Conservation (phyloP, 2,888 invertebrate genomes). For the Onthophagus sagittarius region DNA sequence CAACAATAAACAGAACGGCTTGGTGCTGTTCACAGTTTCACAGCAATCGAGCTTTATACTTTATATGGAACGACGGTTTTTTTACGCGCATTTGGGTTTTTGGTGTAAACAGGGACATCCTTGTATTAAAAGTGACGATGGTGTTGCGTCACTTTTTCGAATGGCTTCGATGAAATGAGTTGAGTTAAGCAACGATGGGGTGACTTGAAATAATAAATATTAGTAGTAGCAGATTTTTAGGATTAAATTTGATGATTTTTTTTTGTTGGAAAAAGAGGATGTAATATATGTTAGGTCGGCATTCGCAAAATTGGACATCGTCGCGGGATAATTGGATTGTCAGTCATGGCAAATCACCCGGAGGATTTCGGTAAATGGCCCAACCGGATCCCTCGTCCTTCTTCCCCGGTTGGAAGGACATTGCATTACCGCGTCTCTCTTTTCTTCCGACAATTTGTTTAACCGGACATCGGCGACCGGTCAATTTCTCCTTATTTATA, state of each 20-base stretch:
- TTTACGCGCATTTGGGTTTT: not conserved
- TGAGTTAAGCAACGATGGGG: not conserved
- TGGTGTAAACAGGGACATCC: not conserved
- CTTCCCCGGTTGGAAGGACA: not conserved
- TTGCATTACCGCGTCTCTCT: not conserved
- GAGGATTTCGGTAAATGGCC: constrained; percentile 22
- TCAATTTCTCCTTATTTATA: constrained; percentile 7
- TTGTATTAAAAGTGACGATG: not conserved
- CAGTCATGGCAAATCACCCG: constrained; percentile 46
- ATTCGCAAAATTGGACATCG: constrained; percentile 31
- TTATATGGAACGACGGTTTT: not conserved
- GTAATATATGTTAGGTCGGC: not conserved
- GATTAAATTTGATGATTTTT: not conserved
- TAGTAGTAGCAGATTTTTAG: not conserved
- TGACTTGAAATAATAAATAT: not conserved
- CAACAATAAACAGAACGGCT: not conserved
- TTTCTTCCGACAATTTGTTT: constrained; percentile 2
- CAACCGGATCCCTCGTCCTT: not conserved
- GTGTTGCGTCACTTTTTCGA: not conserved
- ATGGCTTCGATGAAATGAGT: not conserved
- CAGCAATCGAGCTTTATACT: not conserved
- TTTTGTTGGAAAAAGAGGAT: not conserved
- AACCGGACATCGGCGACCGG: constrained; percentile 6
- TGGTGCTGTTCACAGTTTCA: not conserved
- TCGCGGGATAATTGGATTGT: constrained; percentile 44